phyloP scores from a whole-genome alignment of 2,888 invertebrate genomes.

The Iselma pallidipennis region DNA sequence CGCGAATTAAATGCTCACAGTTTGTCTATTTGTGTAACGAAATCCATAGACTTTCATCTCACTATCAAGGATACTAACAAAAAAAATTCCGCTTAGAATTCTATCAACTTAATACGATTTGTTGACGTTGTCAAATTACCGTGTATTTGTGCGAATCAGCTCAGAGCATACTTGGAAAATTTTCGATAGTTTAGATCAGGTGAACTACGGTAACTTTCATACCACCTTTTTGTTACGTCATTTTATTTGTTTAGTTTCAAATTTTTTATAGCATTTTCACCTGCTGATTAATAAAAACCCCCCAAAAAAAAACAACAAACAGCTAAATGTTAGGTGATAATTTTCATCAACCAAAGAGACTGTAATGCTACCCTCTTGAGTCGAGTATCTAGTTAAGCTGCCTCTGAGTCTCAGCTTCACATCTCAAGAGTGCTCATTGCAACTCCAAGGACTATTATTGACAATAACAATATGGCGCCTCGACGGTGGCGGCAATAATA shows the following conservation, averaged over 20 bases:
- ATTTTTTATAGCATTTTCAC: too few relatives aligned
- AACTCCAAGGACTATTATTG: background rate
- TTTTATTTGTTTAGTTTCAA: too few relatives aligned
- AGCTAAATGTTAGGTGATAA: background rate
- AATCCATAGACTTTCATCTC: too few relatives aligned
- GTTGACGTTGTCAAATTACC: background rate
- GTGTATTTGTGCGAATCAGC: background rate
- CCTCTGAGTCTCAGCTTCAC: background rate
- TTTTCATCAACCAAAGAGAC: background rate
- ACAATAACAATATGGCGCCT: constrained; percentile 7
- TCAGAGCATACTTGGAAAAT: background rate
- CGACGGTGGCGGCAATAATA: constrained; percentile 32
- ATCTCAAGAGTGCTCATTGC: background rate
- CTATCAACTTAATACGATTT: too few relatives aligned
- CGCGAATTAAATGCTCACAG: background rate
- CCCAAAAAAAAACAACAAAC: too few relatives aligned
- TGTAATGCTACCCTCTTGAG: background rate
- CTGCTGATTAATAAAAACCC: too few relatives aligned
- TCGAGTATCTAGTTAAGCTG: background rate
- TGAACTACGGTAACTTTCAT: too few relatives aligned
- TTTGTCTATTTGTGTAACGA: too few relatives aligned
- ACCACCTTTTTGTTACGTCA: too few relatives aligned
- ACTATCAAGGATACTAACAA: too few relatives aligned
- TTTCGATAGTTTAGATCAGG: too few relatives aligned
- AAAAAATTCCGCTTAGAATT: too few relatives aligned